Conservation (phyloP, 2,113 vertebrate genomes). For the Pan troglodytes region DNA sequence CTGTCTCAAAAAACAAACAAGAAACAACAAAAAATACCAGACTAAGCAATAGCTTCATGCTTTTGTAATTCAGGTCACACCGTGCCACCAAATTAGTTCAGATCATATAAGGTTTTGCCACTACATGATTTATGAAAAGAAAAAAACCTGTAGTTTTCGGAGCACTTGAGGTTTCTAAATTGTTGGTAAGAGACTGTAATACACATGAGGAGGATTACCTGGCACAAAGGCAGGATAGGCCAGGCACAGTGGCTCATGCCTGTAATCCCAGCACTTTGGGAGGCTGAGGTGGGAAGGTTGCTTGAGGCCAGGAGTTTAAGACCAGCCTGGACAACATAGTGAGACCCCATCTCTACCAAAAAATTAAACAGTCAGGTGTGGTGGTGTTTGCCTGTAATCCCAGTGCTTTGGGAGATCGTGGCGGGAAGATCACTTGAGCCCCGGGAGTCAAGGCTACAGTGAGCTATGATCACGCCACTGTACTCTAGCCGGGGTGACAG, state of each 20-base stretch:
- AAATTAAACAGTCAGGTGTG: too few relatives aligned
- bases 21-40: neutral
- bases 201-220: neutral
- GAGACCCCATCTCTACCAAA: too few relatives aligned
- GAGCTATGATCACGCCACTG: rapidly evolving
- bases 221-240: neutral
- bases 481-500: too few relatives aligned
- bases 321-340: too few relatives aligned
- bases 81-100: neutral
- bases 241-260: too few relatives aligned
- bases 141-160: neutral
- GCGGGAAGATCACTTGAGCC: too few relatives aligned
- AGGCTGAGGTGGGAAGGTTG: too few relatives aligned
- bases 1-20: neutral
- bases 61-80: neutral
- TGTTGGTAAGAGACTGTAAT: neutral
- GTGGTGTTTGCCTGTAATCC: too few relatives aligned
- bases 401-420: too few relatives aligned
- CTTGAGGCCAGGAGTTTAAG: too few relatives aligned
- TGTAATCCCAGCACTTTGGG: too few relatives aligned
- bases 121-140: neutral
- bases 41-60: neutral
- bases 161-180: neutral
- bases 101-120: neutral
- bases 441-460: too few relatives aligned